Percentiles rank a stretch among this genome's conserved stretches.
These are phyloP conservation scores for Eupithecia vulgata DNA, from an alignment of 2,888 invertebrate genomes.

Conservation along the genomic window DNA sequence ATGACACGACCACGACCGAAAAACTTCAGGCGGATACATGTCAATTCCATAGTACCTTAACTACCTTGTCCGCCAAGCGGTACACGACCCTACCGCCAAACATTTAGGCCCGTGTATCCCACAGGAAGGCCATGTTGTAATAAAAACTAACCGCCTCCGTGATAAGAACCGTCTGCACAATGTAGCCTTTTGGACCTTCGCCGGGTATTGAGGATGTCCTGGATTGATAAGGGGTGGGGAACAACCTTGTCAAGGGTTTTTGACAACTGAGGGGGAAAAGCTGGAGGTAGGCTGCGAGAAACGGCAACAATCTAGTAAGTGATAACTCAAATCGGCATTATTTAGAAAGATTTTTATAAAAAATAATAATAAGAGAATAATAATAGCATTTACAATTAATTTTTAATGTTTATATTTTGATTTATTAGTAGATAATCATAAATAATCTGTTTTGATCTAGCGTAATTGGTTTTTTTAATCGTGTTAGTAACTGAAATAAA, in stretches of 20 bases:
- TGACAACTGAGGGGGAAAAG: neutral
- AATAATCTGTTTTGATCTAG: too few relatives aligned
- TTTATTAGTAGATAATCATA: too few relatives aligned
- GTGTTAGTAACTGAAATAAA: too few relatives aligned
- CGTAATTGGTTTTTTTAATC: too few relatives aligned
- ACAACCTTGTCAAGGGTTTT: neutral
- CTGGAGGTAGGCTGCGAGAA: neutral
- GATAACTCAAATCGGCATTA: neutral
- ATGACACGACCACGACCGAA: too few relatives aligned
- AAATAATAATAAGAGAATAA: too few relatives aligned
- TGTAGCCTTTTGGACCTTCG: slow-evolving; percentile 13
- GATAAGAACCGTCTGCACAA: slow-evolving; percentile 49
- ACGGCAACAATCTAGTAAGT: neutral
- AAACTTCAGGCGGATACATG: too few relatives aligned
- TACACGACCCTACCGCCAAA: neutral
- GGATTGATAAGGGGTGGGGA: slow-evolving; percentile 27
- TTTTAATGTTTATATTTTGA: too few relatives aligned
- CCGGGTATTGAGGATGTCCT: slow-evolving; percentile 33
- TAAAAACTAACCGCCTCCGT: slow-evolving; percentile 58
- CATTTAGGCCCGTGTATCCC: slow-evolving; percentile 32
- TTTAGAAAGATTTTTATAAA: too few relatives aligned
- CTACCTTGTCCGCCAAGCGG: too few relatives aligned
- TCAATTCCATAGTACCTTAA: too few relatives aligned
- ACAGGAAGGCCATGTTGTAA: slow-evolving; percentile 48
- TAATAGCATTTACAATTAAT: too few relatives aligned